Base-by-base conservation (phyloP, 2,888 invertebrate genomes). In the Eupeodes luniger region DNA sequence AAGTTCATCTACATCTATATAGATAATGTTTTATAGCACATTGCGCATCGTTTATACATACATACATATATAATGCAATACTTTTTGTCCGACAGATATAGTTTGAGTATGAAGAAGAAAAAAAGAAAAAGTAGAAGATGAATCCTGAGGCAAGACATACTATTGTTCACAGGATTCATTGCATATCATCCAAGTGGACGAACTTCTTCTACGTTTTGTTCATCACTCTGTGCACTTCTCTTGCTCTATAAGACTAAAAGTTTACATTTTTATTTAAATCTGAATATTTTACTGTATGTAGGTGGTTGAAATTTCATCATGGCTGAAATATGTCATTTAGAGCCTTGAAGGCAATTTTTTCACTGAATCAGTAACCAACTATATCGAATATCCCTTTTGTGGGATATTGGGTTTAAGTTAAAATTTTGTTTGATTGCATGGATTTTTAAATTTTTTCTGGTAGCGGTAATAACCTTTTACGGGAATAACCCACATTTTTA, bases 241-340 rank as follows among this genome's bases (percentile, higher is more conserved):
- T 34, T 9, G 14, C 49, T 5, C 40, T 57, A 19, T 47, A 72
- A 86, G 78, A 70, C 57, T 40, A 72, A 76, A 82, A 83, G 83
- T 87, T 87, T 76, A 87, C 72, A 70, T 66, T 85, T 87, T 84
- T 87, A 81, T 87, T 87, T 87, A 87, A 77, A 87, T 77, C 77
- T 55, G 79, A 80, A 64, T 75, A 67, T 61, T 55, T 81, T 40
- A 57, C 55, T 61, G 59, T 19, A 12, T 62, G 64, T 49, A 62
- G 81, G 69, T 49, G 53, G 57, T 27, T 34, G 0, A 4, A 27
- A 66, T 27, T 66, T 5, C 9, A 5, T 5, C 47, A 66, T 27
- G 27, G 47, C 47, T 14, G 66, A 47, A 66, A 49, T 49, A 2
- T 5, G 6, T 34, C 9, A 36, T n/a, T 27, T 27, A 27, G 27